Conservation (phyloP, 2,888 invertebrate species). For the Caenorhabditis sulstoni region DNA sequence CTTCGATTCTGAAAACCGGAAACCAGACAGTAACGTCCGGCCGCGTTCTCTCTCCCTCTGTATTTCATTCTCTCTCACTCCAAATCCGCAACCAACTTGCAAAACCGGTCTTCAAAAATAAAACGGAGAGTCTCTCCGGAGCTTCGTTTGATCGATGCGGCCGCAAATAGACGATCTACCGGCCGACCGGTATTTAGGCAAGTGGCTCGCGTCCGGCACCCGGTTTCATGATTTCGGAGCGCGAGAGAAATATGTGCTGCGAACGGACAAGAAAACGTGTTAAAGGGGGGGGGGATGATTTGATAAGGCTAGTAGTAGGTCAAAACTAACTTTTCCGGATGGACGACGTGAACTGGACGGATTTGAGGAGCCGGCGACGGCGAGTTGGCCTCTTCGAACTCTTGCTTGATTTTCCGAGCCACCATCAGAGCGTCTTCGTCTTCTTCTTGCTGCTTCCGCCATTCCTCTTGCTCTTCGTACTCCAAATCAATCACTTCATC, state of each 20-base stretch:
- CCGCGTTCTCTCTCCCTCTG: not conserved
- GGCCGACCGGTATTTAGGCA: constrained; percentile 45
- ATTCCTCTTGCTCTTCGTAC: constrained; percentile 53
- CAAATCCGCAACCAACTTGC: constrained; percentile 2
- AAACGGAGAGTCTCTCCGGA: constrained; percentile 25
- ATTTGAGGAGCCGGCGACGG: constrained; percentile 19
- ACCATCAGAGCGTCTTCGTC: constrained; percentile 64
- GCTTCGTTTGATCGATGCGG: constrained; percentile 37
- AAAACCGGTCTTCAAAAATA: constrained; percentile 49
- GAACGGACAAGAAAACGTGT: too few species aligned
- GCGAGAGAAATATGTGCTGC: too few species aligned
- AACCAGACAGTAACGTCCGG: too few species aligned
- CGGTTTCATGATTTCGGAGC: constrained; percentile 26
- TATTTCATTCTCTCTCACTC: too few species aligned
- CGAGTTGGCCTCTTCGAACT: constrained; percentile 50
- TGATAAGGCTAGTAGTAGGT: too few species aligned
- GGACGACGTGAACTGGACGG: constrained; percentile 5
- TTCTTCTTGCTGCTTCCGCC: constrained; percentile 46
- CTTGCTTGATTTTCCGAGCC: constrained; percentile 64
- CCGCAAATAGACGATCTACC: constrained; percentile 40
- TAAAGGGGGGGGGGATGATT: too few species aligned
- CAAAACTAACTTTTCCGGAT: constrained; percentile 40
- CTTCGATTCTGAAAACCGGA: not conserved
- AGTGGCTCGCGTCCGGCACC: constrained; percentile 45
- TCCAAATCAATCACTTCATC: constrained; percentile 58